A percentile compares a stretch with the other conserved stretches of the same genome.
Evolutionary conservation across 2,113 vertebrate species (phyloP).

Genomic region (Microcebus ravelobensis): DNA sequence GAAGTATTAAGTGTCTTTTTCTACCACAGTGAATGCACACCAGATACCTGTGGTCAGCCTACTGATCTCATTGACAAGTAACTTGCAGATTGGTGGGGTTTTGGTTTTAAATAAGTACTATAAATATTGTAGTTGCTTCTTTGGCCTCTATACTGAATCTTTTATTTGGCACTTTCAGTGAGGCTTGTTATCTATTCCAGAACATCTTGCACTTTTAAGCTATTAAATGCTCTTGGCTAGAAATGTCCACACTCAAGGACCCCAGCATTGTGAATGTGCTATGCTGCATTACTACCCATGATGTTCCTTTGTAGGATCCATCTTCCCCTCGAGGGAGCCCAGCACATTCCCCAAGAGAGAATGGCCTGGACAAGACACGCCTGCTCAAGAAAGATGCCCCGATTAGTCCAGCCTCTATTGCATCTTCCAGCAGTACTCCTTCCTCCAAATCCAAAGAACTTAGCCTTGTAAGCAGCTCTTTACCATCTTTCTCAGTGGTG

Average conservation of each 20-base stretch:
- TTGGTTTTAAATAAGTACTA: conserved; percentile 33
- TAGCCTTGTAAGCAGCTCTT: conserved; percentile 92
- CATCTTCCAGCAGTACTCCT: conserved; percentile 98
- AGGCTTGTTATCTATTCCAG: background rate
- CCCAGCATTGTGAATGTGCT: background rate
- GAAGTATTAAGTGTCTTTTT: background rate
- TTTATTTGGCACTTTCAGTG: conserved; percentile 38
- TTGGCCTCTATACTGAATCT: background rate
- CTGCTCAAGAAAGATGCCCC: conserved; percentile 98
- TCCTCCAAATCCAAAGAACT: conserved; percentile 99
- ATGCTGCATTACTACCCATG: background rate
- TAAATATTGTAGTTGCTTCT: conserved; percentile 8
- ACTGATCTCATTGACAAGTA: background rate
- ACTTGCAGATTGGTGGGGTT: background rate
- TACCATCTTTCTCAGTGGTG: background rate
- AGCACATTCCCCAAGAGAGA: conserved; percentile 96
- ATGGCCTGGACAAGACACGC: conserved; percentile 97
- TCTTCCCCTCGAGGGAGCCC: conserved; percentile 97
- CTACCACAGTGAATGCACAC: background rate
- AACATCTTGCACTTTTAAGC: background rate
- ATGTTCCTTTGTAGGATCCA: conserved; percentile 90
- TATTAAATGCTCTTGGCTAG: conserved; percentile 22
- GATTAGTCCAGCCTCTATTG: conserved; percentile 97
- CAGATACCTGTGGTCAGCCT: background rate
- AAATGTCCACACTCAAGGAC: background rate